phyloP scores from a whole-genome alignment of 2,888 invertebrate species.

The Ligdia adustata region DNA sequence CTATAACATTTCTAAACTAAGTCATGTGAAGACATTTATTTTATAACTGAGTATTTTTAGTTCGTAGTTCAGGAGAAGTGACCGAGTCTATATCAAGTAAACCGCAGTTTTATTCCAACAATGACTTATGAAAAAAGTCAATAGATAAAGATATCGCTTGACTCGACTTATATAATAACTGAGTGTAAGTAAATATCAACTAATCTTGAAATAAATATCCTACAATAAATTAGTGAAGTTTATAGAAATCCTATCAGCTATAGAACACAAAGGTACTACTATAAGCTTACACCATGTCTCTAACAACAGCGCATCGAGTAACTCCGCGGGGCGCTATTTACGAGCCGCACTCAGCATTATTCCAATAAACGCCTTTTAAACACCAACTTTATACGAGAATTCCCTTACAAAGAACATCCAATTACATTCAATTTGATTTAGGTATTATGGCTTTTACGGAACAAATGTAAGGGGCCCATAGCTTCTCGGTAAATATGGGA shows the following conservation, averaged over 20 bases:
- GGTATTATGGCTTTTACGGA: constrained; percentile 22
- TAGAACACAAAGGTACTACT: too few relatives aligned
- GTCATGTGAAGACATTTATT: too few relatives aligned
- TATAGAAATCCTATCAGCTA: constrained; percentile 16
- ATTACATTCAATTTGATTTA: constrained; percentile 36
- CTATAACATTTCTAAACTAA: too few relatives aligned
- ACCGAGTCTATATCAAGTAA: too few relatives aligned
- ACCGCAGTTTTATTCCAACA: too few relatives aligned
- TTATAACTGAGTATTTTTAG: too few relatives aligned
- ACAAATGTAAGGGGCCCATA: constrained; percentile 21
- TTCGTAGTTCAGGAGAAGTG: too few relatives aligned
- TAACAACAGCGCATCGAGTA: constrained; percentile 4
- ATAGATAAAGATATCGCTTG: too few relatives aligned
- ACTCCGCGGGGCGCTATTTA: constrained; percentile 28
- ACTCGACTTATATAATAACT: too few relatives aligned
- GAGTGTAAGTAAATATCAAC: too few relatives aligned
- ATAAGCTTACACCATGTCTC: not conserved
- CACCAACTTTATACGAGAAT: constrained; percentile 25
- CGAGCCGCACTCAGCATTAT: constrained; percentile 5
- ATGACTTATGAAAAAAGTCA: too few relatives aligned
- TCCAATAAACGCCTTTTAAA: constrained; percentile 21
- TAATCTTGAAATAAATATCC: constrained; percentile 18
- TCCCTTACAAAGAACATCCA: constrained; percentile 29
- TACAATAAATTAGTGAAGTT: constrained; percentile 9
- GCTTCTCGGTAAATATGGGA: constrained; percentile 20